phyloP scores from a whole-genome alignment of 2,888 invertebrate genomes.

The Drosophila kambysellisi region DNA sequence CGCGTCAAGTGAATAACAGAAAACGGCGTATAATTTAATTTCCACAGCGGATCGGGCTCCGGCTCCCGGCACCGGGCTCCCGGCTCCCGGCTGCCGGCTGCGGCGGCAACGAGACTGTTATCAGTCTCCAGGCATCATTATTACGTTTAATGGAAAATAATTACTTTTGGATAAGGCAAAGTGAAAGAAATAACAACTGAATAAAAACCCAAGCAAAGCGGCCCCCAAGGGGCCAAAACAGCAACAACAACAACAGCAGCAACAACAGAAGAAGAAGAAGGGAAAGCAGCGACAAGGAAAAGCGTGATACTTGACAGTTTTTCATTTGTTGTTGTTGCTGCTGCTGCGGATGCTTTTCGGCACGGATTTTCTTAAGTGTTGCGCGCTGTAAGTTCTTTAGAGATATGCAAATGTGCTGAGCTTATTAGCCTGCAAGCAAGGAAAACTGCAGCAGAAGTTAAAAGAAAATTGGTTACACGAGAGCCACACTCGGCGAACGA shows the following conservation, averaged over 20 bases:
- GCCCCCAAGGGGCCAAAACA: slow-evolving; percentile 18
- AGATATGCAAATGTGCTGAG: slow-evolving; percentile 47
- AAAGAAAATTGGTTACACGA: slow-evolving; percentile 18
- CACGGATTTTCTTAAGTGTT: slow-evolving; percentile 33
- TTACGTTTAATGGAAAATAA: slow-evolving; percentile 80
- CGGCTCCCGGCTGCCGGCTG: background rate
- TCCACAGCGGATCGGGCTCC: slow-evolving; percentile 37
- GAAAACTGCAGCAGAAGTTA: slow-evolving; percentile 32
- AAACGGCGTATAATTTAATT: slow-evolving; percentile 75
- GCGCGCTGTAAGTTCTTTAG: slow-evolving; percentile 17
- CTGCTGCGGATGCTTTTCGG: slow-evolving; percentile 22
- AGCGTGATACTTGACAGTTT: slow-evolving; percentile 54
- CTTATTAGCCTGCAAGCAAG: slow-evolving; percentile 51
- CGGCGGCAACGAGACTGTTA: slow-evolving; percentile 44
- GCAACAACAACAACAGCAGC: slow-evolving; percentile 1
- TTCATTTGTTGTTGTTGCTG: slow-evolving; percentile 18
- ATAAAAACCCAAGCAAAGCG: slow-evolving; percentile 31
- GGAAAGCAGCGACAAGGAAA: slow-evolving; percentile 7
- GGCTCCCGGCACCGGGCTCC: background rate
- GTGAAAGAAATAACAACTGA: slow-evolving; percentile 74
- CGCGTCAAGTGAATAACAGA: slow-evolving; percentile 49
- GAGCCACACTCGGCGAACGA: too few relatives aligned
- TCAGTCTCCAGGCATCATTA: slow-evolving; percentile 75
- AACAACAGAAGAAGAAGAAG: background rate
- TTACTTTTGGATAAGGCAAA: slow-evolving; percentile 81